These are phyloP conservation scores for Eupristina koningsbergeri DNA, from an alignment of 1,140 invertebrate species.

Conservation along the genomic window DNA sequence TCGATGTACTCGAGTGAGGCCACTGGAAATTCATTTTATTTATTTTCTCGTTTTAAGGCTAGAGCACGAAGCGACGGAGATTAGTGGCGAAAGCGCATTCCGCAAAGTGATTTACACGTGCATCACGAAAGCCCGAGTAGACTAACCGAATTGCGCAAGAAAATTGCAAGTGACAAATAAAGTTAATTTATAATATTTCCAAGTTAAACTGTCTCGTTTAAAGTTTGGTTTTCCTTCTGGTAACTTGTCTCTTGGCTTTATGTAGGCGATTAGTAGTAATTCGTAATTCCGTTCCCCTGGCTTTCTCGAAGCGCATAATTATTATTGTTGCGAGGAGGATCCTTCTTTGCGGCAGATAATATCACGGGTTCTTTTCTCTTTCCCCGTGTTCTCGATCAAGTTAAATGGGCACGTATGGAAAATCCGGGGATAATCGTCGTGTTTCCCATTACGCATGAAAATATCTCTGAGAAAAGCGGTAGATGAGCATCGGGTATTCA, in stretches of 20 bases:
- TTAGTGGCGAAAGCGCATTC: constrained; percentile 8
- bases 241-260: background rate
- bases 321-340: background rate
- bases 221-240: background rate
- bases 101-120: background rate
- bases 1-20: background rate
- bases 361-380: too few relatives aligned
- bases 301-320: background rate
- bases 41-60: background rate
- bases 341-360: too few relatives aligned
- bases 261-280: background rate
- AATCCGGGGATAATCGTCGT: background rate
- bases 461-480: background rate
- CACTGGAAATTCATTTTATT: background rate
- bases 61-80: background rate
- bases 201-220: background rate
- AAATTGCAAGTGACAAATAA: background rate
- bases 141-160: background rate
- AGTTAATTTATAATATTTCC: background rate
- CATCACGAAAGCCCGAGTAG: background rate
- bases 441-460: background rate
- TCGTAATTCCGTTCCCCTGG: background rate
- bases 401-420: background rate
- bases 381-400: background rate
- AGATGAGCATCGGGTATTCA: background rate